Base-by-base conservation (phyloP, 1,140 invertebrate genomes). In the Lysiphlebus fabarum region DNA sequence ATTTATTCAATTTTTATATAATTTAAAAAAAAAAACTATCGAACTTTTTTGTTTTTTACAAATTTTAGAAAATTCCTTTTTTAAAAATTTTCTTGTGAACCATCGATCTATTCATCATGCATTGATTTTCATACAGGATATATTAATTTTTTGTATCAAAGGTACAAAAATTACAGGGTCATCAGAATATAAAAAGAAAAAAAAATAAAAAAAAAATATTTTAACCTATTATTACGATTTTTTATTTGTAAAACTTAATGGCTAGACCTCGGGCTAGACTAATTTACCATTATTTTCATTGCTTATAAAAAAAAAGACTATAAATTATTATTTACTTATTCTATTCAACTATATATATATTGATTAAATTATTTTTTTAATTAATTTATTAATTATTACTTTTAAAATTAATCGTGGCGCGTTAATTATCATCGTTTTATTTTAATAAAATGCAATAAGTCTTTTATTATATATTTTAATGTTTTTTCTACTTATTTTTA, bases 91-190 rank as follows among this genome's bases (percentile, higher is more conserved):
- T 60, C 26, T 36, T 47, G 47, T 45, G 42, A 49, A 43, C 53
- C 40, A 45, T 53, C 36, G 14, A 61, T 62, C 50, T 17, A 17
- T 47, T 53, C 55, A 34, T 51, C 55, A 61, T 47, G 48, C 59
- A 42, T 56, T 44, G 49, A 51, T 44, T 51, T 47, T 47, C 14
- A 47, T 49, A 49, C 34, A 34, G 17, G 17, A 49, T 49, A 34
- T 49, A 49, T 17, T 49, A 49, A 34, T 17, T 58, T 56, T 61
- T 17, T 45, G 62, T 67, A 67, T 64, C 66, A 69, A 66, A 62
- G 62, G 64, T 68, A 67, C 59, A 68, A 68, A 68, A 71, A 38
- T 67, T 58, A 61, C 65, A 68, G 61, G 59, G 48, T 67, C 65
- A 67, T 44, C 55, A 58, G 54, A 67, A 62, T 67, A 66, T n/a